These are phyloP conservation scores for Scytalopus superciliaris DNA, from an alignment of 2,113 vertebrate species.

Conservation along the genomic window DNA sequence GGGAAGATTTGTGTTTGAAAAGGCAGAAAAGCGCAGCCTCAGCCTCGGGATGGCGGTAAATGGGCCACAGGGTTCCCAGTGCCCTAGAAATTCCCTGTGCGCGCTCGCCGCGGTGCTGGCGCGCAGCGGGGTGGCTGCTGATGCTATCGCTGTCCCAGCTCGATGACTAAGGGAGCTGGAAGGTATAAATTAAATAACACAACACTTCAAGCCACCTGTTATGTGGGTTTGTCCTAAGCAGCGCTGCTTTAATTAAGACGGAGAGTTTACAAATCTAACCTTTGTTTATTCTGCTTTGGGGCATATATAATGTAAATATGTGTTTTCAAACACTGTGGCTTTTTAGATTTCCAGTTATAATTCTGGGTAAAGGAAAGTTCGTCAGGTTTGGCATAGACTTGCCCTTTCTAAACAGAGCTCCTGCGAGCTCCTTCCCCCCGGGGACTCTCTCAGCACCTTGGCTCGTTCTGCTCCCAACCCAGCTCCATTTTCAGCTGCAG, in stretches of 20 bases:
- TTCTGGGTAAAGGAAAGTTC: constrained; percentile 12
- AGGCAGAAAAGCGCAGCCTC: background rate
- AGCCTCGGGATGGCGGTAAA: background rate
- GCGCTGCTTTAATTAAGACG: background rate
- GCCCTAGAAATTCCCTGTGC: background rate
- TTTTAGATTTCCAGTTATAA: constrained; percentile 50
- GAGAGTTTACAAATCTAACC: constrained; percentile 47
- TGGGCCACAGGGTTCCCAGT: background rate
- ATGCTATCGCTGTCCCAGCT: constrained; percentile 35
- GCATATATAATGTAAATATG: constrained; percentile 48
- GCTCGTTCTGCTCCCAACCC: background rate
- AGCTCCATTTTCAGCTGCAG: background rate
- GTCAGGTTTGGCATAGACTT: constrained; percentile 19
- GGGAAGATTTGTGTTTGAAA: background rate
- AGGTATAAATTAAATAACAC: constrained; percentile 34
- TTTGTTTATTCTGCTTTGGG: constrained; percentile 60
- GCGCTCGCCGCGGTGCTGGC: accelerated
- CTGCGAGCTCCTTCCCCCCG: background rate
- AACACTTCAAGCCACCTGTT: constrained; percentile 20
- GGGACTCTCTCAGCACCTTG: background rate
- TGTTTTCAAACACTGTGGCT: constrained; percentile 46
- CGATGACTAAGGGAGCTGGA: constrained; percentile 27
- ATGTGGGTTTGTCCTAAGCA: constrained; percentile 42
- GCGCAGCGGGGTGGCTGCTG: background rate
- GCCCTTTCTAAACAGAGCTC: background rate